Conservation (phyloP, 2,888 invertebrate genomes). For the Eilema depressum region DNA sequence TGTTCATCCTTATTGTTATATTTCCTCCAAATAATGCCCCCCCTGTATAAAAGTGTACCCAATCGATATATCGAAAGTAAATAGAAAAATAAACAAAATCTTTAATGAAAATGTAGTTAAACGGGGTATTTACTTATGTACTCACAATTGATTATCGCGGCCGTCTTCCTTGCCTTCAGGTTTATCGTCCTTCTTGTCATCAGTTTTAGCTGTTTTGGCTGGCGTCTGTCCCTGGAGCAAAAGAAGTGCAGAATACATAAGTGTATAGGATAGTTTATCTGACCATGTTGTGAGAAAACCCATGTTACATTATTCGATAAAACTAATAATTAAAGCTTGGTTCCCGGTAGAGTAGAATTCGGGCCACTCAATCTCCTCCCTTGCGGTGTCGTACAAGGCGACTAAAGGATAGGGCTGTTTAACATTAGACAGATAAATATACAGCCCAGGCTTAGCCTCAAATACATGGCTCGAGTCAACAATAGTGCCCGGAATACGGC, state of each 20-base stretch:
- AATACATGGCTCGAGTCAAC: no score
- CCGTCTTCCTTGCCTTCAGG: slow-evolving; percentile 91
- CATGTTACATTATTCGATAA: no score
- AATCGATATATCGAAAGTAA: slow-evolving; percentile 27
- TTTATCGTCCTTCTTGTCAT: slow-evolving; percentile 79
- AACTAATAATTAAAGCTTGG: no score
- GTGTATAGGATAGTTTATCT: no score
- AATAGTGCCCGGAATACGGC: no score
- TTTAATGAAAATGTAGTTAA: background rate
- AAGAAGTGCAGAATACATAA: background rate
- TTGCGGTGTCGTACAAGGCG: no score
- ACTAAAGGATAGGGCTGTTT: no score
- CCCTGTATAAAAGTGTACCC: slow-evolving; percentile 36
- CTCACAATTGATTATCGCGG: slow-evolving; percentile 92
- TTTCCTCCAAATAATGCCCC: slow-evolving; percentile 24
- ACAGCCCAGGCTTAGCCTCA: no score
- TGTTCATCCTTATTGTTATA: slow-evolving; percentile 31
- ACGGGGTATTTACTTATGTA: slow-evolving; percentile 42
- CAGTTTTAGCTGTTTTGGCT: slow-evolving; percentile 65
- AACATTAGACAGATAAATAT: no score
- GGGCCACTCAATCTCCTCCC: no score
- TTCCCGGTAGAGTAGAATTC: no score
- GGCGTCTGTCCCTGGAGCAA: slow-evolving; percentile 28
- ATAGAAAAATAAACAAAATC: slow-evolving; percentile 11
- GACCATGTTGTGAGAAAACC: no score